phyloP scores from a whole-genome alignment of 1,140 invertebrate genomes.

The Lysiphlebus fabarum region DNA sequence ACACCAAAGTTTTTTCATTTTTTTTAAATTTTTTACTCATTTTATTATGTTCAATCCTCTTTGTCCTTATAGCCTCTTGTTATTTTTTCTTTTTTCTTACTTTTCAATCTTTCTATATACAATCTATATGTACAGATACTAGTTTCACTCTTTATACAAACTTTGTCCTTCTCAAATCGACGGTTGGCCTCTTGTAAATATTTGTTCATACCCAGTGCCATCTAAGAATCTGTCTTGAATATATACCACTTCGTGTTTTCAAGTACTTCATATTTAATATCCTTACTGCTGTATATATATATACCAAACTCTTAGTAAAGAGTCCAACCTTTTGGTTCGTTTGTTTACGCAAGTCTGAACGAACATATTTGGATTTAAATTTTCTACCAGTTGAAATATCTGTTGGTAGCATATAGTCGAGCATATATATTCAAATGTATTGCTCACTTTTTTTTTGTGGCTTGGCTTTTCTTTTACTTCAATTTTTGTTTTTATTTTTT shows the following conservation, averaged over 20 bases:
- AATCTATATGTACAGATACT: no score
- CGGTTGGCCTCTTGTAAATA: conserved; percentile 43
- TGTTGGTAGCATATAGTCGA: no score
- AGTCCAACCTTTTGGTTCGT: conserved; percentile 25
- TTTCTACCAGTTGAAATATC: conserved; percentile 12
- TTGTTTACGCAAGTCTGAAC: conserved; percentile 39
- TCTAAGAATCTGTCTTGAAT: conserved; percentile 27
- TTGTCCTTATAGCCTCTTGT: neutral
- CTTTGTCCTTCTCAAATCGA: conserved; percentile 27
- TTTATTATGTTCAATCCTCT: no score
- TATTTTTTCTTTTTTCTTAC: neutral
- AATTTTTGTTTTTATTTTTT: no score
- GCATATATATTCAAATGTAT: no score
- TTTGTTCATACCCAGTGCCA: conserved; percentile 41
- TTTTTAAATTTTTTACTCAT: neutral
- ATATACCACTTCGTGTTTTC: conserved; percentile 10
- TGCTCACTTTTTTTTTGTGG: no score
- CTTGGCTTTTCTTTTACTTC: no score
- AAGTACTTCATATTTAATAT: conserved; percentile 7
- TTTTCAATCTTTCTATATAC: no score
- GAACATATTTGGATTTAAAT: conserved; percentile 43
- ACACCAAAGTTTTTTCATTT: conserved; percentile 3
- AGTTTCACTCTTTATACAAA: conserved; percentile 7
- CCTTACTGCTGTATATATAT: conserved; percentile 1
- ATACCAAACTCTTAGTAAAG: no score